Percentiles rank a stretch among this genome's conserved stretches.
Conservation (phyloP, 2,797 vertebrate genomes). For the Lepilemur ruficaudatus region DNA sequence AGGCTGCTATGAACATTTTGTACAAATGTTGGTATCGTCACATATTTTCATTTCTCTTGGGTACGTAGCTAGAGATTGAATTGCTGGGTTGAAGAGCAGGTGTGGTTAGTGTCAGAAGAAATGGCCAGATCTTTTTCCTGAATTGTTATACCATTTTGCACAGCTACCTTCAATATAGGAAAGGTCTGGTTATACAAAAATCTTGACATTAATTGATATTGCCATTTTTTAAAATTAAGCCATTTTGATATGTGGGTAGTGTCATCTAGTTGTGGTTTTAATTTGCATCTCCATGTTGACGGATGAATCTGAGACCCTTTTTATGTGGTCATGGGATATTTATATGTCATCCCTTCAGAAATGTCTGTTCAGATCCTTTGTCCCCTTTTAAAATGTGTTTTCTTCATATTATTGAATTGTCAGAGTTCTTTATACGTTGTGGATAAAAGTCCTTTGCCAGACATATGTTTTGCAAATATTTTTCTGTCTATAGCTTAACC, state of each 20-base stretch:
- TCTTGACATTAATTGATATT: rapidly evolving
- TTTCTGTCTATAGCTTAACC: background rate
- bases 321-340: background rate
- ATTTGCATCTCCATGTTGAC: background rate
- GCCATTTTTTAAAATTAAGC: background rate
- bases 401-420: no score
- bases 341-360: no score
- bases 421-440: no score
- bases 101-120: background rate
- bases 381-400: no score
- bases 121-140: no score
- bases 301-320: background rate
- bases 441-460: no score
- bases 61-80: background rate
- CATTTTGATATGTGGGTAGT: background rate
- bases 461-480: background rate
- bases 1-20: no score
- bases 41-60: background rate
- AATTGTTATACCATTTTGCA: no score
- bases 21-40: background rate
- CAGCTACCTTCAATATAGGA: background rate
- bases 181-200: background rate
- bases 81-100: background rate
- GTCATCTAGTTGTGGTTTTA: background rate
- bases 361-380: no score